Evolutionary conservation across 2,113 vertebrate genomes (phyloP).

Genomic region (Bubo scandiacus): DNA sequence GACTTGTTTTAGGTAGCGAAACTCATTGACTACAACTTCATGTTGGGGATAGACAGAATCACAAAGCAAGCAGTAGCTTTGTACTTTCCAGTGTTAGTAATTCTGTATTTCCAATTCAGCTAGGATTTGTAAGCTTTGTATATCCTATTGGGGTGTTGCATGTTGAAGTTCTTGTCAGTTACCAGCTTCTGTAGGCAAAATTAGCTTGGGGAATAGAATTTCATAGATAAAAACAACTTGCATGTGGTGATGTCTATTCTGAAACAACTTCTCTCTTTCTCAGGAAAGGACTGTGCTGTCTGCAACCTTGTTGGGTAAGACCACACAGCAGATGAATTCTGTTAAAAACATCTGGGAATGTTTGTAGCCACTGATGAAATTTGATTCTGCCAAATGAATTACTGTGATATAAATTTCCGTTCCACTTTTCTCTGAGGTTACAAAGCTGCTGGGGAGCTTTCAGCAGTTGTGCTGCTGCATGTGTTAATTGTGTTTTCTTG

Average conservation of each 20-base stretch:
- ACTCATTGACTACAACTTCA: background rate
- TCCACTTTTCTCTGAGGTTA: conserved; percentile 65
- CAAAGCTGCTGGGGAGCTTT: background rate
- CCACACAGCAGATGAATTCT: background rate
- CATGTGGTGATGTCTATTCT: background rate
- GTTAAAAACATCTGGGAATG: background rate
- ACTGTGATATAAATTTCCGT: conserved; percentile 64
- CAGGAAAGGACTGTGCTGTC: background rate
- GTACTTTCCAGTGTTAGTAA: background rate
- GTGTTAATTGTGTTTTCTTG: background rate
- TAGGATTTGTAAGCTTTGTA: background rate
- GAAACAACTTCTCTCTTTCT: background rate
- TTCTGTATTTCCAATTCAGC: background rate
- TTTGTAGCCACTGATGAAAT: conserved; percentile 69
- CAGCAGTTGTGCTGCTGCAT: background rate
- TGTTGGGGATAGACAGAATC: background rate
- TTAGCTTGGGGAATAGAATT: background rate
- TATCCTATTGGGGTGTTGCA: background rate
- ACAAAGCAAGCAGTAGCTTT: background rate
- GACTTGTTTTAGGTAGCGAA: background rate
- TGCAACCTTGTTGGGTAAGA: background rate
- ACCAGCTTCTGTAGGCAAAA: background rate
- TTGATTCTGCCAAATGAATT: conserved; percentile 75
- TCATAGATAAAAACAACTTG: background rate
- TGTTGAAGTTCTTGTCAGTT: background rate